A percentile compares a stretch with the other conserved stretches of the same genome.
Evolutionary conservation across 2,113 vertebrate species (phyloP).

Genomic region (Lanius ludovicianus): DNA sequence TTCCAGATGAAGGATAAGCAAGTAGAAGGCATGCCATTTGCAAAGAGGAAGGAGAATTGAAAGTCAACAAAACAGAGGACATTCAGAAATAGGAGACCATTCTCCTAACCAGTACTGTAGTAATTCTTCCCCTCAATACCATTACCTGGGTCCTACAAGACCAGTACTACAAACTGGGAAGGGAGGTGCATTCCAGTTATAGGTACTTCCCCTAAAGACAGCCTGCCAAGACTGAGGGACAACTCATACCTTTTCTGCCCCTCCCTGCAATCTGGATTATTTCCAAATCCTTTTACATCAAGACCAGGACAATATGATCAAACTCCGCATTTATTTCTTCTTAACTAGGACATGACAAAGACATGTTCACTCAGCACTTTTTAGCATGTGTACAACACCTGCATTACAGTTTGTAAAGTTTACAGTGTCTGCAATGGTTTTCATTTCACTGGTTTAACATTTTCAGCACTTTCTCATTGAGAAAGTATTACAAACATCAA

Average conservation of each 20-base stretch:
- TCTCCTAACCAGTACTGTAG: not conserved
- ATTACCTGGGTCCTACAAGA: not conserved
- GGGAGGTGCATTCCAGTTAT: not conserved
- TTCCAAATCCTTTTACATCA: not conserved
- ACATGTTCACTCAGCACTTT: not conserved
- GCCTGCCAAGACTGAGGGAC: not conserved
- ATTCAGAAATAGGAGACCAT: not conserved
- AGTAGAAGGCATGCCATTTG: not conserved
- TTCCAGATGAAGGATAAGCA: constrained; percentile 44
- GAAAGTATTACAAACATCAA: not conserved
- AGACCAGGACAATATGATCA: not conserved
- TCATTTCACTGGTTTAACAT: not conserved
- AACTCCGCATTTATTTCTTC: not conserved
- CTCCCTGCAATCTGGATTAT: not conserved
- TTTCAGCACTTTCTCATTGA: not conserved
- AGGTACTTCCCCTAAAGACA: not conserved
- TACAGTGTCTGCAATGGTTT: not conserved
- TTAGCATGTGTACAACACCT: not conserved
- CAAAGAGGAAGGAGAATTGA: not conserved
- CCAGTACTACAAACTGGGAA: not conserved
- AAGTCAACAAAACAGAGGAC: not conserved
- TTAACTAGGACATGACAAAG: not conserved
- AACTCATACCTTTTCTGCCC: not conserved
- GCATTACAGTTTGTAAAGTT: not conserved
- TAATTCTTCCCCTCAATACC: not conserved